phyloP scores from a whole-genome alignment of 2,113 vertebrate species.

The Nicator chloris region DNA sequence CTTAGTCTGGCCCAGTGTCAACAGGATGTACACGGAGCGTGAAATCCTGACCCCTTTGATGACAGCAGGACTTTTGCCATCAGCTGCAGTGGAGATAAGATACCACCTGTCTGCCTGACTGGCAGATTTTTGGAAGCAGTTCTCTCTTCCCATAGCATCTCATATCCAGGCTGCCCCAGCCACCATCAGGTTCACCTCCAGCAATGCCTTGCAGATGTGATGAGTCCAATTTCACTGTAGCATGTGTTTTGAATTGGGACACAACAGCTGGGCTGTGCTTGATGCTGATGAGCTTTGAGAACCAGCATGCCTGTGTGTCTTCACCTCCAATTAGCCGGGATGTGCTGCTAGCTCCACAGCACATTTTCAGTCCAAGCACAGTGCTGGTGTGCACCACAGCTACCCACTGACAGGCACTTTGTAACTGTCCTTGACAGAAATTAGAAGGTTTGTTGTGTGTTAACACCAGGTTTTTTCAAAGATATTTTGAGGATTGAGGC shows the following conservation, averaged over 20 bases:
- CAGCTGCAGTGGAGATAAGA: not conserved
- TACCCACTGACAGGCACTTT: not conserved
- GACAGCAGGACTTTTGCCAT: not conserved
- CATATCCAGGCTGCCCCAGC: not conserved
- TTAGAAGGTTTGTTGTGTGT: not conserved
- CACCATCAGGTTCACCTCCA: not conserved
- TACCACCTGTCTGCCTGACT: not conserved
- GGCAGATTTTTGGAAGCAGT: not conserved
- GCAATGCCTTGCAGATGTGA: accelerated
- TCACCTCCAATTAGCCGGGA: not conserved
- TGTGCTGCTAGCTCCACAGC: accelerated
- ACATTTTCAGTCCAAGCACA: not conserved
- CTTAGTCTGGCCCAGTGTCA: not conserved
- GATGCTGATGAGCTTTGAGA: slow-evolving; percentile 7
- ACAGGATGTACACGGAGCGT: not conserved
- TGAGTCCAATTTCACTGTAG: not conserved
- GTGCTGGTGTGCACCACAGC: not conserved
- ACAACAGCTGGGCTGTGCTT: not conserved
- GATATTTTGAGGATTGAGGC: not conserved
- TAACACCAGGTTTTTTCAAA: not conserved
- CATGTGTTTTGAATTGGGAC: not conserved
- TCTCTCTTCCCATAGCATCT: not conserved
- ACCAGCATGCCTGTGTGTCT: not conserved
- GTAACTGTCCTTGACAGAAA: not conserved
- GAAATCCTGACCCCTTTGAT: slow-evolving; percentile 21